Evolutionary conservation across 1,140 invertebrate genomes (phyloP).

Genomic region (Chironomus striatipennis): DNA sequence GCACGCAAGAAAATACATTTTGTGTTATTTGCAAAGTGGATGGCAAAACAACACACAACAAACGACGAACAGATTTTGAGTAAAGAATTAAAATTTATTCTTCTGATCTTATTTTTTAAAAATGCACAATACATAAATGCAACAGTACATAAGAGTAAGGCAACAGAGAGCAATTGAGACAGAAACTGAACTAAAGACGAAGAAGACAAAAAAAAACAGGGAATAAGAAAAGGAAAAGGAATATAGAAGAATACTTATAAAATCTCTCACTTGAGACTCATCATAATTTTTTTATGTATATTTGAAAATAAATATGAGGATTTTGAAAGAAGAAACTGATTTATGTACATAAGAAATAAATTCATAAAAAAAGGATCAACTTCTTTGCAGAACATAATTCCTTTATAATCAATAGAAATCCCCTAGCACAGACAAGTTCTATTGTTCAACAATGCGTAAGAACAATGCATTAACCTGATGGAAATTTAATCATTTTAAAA

Average conservation of each 20-base stretch:
- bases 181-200: no score
- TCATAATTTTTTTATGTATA: background rate
- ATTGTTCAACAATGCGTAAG: no score
- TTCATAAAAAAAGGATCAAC: conserved; percentile 7
- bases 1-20: background rate
- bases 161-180: no score
- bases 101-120: no score
- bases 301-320: no score
- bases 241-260: conserved; percentile 1
- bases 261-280: conserved; percentile 11
- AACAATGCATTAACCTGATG: background rate
- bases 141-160: no score
- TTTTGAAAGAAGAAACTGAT: background rate
- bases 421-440: background rate
- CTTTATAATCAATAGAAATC: conserved; percentile 5
- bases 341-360: conserved; percentile 15
- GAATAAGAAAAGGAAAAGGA: background rate
- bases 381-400: background rate
- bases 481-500: conserved; percentile 1
- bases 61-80: no score
- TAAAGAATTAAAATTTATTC: no score
- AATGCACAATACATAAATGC: no score
- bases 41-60: background rate
- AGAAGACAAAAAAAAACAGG: no score
- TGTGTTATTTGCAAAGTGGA: background rate